Evolutionary conservation across 2,888 invertebrate species (phyloP), one percentile per base, ranked within the genome.

Genomic region (Noctuana brunneofusca): DNA sequence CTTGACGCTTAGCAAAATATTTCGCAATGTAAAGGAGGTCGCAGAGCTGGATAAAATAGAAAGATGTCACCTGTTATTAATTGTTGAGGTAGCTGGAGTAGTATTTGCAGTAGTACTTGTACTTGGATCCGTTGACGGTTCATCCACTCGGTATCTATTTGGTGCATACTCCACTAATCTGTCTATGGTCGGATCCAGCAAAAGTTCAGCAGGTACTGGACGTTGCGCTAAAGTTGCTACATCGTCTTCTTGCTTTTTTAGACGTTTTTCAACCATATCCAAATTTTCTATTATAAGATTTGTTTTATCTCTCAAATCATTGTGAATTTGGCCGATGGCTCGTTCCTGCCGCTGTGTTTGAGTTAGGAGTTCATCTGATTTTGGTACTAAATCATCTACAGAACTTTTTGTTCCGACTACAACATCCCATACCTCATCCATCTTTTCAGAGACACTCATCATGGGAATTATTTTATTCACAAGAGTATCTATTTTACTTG

Each of bases 371-470:
- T 96, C 96, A 78, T 97, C 96, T 0, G 97, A 97, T 84, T 97
- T 97, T 0, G 97, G 97, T 41, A 97, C 93, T 57, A 97, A 89
- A 80, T 96, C 95, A 80, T 97, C 97, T 0, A 97, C 96, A 0
- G 96, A 96, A 74, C 96, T 96, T 79, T 97, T 97, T 2, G 97
- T 97, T 12, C 97, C 97, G 0, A 97, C 96, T 11, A 97, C 96
- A 3, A 97, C 96, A 78, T 96, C 95, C 97, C 97, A 97, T 3
- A 97, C 96, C 84, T 97, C 96, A 73, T 97, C 97, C 96, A 97
- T 97, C 84, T 97, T 97, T 78, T 96, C 96, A 0, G 96, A 96
- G 0, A 97, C 96, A 59, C 95, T 95, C 76, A 96, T 94, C 89
- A 97, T 96, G 0, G 97, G 97, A 69, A 95, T 94, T 79, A 97